Conservation (phyloP, 2,113 vertebrate species). For the Aegotheles bennettii region DNA sequence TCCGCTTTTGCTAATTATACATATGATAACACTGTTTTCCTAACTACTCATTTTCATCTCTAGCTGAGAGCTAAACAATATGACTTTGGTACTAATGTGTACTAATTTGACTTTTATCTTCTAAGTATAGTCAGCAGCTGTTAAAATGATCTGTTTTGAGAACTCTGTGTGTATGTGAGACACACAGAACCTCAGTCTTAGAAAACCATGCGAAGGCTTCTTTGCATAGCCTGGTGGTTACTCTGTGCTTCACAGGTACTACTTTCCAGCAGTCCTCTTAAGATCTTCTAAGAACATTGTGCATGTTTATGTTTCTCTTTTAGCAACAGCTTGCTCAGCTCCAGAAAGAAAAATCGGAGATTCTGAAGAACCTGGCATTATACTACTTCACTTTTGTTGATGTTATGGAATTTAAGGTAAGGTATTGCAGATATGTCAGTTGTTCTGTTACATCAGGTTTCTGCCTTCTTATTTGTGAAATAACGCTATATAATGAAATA, state of each 20-base stretch:
- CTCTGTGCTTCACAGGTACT: constrained; percentile 5
- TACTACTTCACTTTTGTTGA: constrained; percentile 99
- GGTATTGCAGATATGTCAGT: neutral
- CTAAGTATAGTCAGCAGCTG: constrained; percentile 50
- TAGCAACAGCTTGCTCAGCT: constrained; percentile 99
- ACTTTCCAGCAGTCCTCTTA: neutral
- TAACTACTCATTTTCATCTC: constrained; percentile 58
- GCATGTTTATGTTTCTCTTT: constrained; percentile 65
- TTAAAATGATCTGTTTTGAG: constrained; percentile 40
- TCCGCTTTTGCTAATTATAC: constrained; percentile 52
- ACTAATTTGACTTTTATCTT: constrained; percentile 62
- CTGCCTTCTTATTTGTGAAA: neutral
- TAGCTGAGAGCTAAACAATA: constrained; percentile 43
- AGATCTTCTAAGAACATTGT: neutral
- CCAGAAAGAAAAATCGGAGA: constrained; percentile 98
- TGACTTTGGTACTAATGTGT: constrained; percentile 67
- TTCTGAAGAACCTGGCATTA: constrained; percentile 96
- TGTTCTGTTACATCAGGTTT: neutral
- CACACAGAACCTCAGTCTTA: constrained; percentile 9
- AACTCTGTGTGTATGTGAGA: constrained; percentile 11
- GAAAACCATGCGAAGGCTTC: constrained; percentile 48
- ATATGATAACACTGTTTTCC: constrained; percentile 45
- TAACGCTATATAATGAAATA: neutral
- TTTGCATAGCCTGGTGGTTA: constrained; percentile 46
- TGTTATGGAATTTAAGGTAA: constrained; percentile 99